These are phyloP conservation scores for Heliocidaris erythrogramma DNA, from an alignment of 35 echinoderm and acorn worm species.

Conservation along the genomic window DNA sequence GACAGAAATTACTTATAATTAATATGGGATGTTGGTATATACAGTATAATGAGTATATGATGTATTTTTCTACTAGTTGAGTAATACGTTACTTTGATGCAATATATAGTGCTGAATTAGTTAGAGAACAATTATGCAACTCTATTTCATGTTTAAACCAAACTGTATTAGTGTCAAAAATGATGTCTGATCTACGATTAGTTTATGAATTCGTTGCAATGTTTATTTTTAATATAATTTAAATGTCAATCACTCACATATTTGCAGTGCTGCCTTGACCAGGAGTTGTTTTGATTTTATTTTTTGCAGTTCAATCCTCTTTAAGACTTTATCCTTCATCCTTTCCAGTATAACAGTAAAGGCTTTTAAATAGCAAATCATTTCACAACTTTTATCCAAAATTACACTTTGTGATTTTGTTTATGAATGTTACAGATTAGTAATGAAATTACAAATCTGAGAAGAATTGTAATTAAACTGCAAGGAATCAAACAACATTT, in stretches of 20 bases:
- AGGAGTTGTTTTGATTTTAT: conserved; percentile 12
- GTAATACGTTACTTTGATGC: conserved; percentile 2
- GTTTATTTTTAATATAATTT: neutral
- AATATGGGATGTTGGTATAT: no score
- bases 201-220: neutral
- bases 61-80: neutral
- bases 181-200: neutral
- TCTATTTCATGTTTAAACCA: neutral
- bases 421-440: no score
- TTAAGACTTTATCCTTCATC: neutral
- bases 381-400: neutral
- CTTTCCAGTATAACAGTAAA: conserved; percentile 9
- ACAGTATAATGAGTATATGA: no score
- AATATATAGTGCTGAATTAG: conserved; percentile 12
- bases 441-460: neutral
- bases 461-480: neutral
- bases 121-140: neutral
- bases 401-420: neutral
- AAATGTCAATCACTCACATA: neutral
- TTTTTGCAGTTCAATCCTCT: neutral
- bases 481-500: neutral
- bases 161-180: neutral
- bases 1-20: no score
- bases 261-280: neutral
- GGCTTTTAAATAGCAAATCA: neutral